Base-by-base conservation (phyloP, 2,888 invertebrate genomes). In the Andrena bucephala region DNA sequence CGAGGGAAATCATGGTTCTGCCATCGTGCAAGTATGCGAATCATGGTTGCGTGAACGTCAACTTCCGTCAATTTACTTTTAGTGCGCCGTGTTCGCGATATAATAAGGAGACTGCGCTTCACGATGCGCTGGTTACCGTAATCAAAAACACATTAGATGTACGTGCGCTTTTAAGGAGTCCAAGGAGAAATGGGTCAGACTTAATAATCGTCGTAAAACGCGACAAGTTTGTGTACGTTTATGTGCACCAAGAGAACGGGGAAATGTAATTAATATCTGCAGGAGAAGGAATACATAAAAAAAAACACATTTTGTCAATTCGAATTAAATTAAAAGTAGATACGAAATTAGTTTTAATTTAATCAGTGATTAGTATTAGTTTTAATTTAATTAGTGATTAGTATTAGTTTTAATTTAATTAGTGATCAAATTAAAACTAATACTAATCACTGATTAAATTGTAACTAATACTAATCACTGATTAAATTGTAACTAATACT, bases 1-100 rank as follows among this genome's bases (percentile, higher is more conserved):
- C 65, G 42, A 33, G 65, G 36, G 65, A 68, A 76, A 77, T 68
- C 68, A 16, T 54, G 67, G 54, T 60, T 73, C 73, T 54, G 72
- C 50, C 66, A 65, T 84, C 62, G 69, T 31, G 67, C 59, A 73
- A 73, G 70, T 78, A 74, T 68, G 66, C 62, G 66, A 69, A 86
- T 77, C 81, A 65, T 42, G 84, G 65, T 79, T 81, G 63, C 84
- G 69, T 68, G 81, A 60, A 78, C 77, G 60, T 72, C 75, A 84
- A 81, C 87, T 86, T 81, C 87, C 87, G 75, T 66, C 72, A 31
- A 84, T 84, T 81, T 75, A 59, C 72, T 50, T 71, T 24, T 57
- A 57, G 59, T 31, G 52, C n/a, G 67, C 42, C 20, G 33, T 62
- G 50, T 63, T 33, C 54, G 31, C 57, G 67, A 48, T 50, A 75